Conservation (phyloP, 1,140 invertebrate species). For the Zaprionus ornatus region DNA sequence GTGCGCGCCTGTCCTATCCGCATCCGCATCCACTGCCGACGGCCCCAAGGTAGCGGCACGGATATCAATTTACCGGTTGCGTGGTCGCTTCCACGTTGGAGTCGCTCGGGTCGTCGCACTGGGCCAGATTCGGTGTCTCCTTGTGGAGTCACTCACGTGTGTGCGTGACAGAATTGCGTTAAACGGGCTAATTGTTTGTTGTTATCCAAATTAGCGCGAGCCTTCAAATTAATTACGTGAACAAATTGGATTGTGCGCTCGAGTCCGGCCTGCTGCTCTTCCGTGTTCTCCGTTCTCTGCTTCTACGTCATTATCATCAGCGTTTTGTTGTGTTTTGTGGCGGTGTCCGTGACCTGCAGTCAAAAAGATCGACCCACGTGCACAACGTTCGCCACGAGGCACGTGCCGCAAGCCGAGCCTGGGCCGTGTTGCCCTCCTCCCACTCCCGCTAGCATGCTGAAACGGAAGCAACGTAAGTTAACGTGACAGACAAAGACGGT, state of each 20-base stretch:
- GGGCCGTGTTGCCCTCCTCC: not conserved
- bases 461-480: constrained; percentile 37
- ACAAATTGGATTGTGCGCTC: constrained; percentile 26
- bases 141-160: not conserved
- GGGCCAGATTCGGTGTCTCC: not conserved
- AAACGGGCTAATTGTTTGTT: constrained; percentile 43
- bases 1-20: constrained; percentile 51
- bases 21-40: constrained; percentile 19
- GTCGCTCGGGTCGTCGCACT: not conserved
- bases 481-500: constrained; percentile 33
- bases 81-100: not conserved
- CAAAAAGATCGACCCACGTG: constrained; percentile 62
- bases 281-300: not conserved
- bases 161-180: constrained; percentile 44
- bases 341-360: constrained; percentile 64
- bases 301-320: not conserved
- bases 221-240: constrained; percentile 46
- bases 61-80: constrained; percentile 10
- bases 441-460: not conserved
- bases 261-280: not conserved
- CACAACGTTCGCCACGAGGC: constrained; percentile 43
- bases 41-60: not conserved
- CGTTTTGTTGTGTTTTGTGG: constrained; percentile 1
- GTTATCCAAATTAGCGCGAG: constrained; percentile 45
- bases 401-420: constrained; percentile 18